Percentiles rank a stretch among this genome's conserved stretches.
phyloP scores from a whole-genome alignment of 1,140 invertebrate genomes.

The Druon quercuslanigerum region DNA sequence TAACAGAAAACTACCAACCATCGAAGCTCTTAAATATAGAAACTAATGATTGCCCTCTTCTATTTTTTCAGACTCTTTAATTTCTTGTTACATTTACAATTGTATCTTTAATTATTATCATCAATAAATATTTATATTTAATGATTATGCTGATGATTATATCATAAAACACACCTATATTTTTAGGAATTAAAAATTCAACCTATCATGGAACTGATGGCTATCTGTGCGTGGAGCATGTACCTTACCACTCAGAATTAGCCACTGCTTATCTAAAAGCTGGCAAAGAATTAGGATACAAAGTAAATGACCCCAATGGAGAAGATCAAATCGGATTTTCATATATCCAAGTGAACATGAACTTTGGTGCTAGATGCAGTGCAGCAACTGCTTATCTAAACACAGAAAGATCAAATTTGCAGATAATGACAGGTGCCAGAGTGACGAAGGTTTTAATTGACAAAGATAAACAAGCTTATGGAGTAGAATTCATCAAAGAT shows the following conservation, averaged over 20 bases:
- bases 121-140: too few relatives aligned
- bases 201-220: constrained; percentile 74
- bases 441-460: constrained; percentile 80
- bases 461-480: constrained; percentile 73
- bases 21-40: too few relatives aligned
- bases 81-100: too few relatives aligned
- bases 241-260: constrained; percentile 70
- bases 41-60: too few relatives aligned
- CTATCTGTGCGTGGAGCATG: constrained; percentile 68
- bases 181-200: constrained; percentile 65
- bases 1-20: too few relatives aligned
- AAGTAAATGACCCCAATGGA: constrained; percentile 77
- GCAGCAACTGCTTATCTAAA: constrained; percentile 79
- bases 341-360: constrained; percentile 82
- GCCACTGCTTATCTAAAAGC: constrained; percentile 77
- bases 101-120: too few relatives aligned
- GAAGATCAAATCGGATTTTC: constrained; percentile 76
- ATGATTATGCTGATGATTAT: too few relatives aligned
- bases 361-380: constrained; percentile 80
- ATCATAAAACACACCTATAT: neutral
- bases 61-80: too few relatives aligned
- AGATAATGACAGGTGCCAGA: constrained; percentile 80
- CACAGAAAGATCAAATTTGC: constrained; percentile 80
- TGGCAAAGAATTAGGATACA: constrained; percentile 76
- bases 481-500: constrained; percentile 78